Conservation (phyloP, 1,140 invertebrate genomes). For the Holotrichia oblita region DNA sequence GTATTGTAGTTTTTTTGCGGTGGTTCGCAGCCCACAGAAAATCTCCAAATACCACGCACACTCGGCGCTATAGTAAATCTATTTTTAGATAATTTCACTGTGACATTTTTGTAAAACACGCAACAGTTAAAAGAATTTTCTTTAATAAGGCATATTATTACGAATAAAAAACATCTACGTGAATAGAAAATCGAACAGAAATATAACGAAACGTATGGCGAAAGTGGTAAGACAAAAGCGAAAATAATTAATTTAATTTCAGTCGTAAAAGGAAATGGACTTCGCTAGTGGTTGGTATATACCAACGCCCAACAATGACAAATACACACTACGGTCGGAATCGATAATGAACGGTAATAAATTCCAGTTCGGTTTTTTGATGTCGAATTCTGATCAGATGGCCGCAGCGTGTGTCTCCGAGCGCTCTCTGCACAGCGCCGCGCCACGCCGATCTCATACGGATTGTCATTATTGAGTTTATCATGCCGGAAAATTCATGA, state of each 20-base stretch:
- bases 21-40: too few relatives aligned
- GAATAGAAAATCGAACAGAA: background rate
- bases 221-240: slow-evolving; percentile 14
- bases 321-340: background rate
- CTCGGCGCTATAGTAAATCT: too few relatives aligned
- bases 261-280: background rate
- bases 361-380: slow-evolving; percentile 40
- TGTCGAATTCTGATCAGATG: slow-evolving; percentile 42
- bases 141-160: background rate
- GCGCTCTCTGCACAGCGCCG: background rate
- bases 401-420: slow-evolving; percentile 36
- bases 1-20: too few relatives aligned
- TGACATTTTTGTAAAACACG: background rate
- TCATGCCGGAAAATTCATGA: slow-evolving; percentile 41
- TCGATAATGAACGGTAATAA: slow-evolving; percentile 41
- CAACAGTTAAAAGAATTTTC: background rate
- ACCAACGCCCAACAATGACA: background rate
- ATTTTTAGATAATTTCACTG: too few relatives aligned
- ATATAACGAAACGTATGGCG: too few relatives aligned
- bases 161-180: background rate
- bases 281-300: background rate
- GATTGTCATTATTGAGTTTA: slow-evolving; percentile 38
- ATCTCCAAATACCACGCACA: too few relatives aligned
- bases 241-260: background rate
- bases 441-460: slow-evolving; percentile 12